Evolutionary conservation across 1,140 invertebrate genomes (phyloP).

Genomic region (Phymastichus coffea): DNA sequence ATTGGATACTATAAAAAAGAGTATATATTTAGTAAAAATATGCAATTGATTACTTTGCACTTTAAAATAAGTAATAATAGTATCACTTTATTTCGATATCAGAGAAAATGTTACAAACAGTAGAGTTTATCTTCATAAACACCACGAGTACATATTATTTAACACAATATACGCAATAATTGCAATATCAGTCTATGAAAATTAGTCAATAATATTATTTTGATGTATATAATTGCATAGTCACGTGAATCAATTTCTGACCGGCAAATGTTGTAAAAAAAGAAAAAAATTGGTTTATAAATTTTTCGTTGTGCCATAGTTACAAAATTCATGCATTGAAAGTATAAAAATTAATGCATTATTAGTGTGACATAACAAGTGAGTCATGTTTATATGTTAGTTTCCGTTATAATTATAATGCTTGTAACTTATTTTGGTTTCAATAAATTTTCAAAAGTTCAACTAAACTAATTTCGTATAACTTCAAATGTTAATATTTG

Average conservation of each 20-base stretch:
- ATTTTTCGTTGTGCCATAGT: constrained; percentile 30
- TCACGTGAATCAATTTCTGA: constrained; percentile 3
- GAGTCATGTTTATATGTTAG: too few relatives aligned
- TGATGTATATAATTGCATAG: constrained; percentile 21
- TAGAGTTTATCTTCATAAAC: not conserved
- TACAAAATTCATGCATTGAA: too few relatives aligned
- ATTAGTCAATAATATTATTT: constrained; percentile 18
- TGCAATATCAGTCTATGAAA: constrained; percentile 8
- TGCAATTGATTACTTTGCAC: constrained; percentile 2
- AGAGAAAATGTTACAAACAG: too few relatives aligned
- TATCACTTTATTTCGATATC: constrained; percentile 1
- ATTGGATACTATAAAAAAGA: not conserved
- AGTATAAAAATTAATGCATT: too few relatives aligned
- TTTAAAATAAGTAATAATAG: not conserved
- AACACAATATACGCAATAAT: constrained; percentile 7
- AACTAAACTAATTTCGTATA: too few relatives aligned
- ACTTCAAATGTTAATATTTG: too few relatives aligned
- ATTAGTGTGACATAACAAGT: too few relatives aligned
- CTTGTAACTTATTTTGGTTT: too few relatives aligned
- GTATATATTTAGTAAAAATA: not conserved
- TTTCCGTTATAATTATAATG: too few relatives aligned
- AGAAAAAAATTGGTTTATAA: constrained; percentile 17
- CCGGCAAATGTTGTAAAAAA: not conserved
- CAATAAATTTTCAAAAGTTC: too few relatives aligned
- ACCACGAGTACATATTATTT: not conserved